Conservation (phyloP, 1,140 invertebrate species). For the Camponotus vicinus region DNA sequence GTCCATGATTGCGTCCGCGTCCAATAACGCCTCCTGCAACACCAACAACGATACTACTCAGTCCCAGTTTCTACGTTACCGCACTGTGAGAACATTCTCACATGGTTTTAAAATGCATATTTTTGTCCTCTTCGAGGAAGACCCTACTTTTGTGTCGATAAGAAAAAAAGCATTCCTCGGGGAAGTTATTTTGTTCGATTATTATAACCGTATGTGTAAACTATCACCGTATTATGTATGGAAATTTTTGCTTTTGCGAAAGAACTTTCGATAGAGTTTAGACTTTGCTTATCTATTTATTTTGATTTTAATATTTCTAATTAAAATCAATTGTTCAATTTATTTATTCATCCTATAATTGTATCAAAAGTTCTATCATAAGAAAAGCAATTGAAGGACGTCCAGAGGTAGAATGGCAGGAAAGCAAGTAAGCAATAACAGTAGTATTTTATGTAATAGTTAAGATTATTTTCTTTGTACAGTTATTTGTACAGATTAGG, state of each 20-base stretch:
- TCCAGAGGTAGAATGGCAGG: neutral
- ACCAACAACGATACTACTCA: slow-evolving; percentile 86
- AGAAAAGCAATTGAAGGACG: neutral
- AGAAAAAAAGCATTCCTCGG: slow-evolving; percentile 41
- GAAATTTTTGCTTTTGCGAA: neutral
- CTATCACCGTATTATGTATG: neutral
- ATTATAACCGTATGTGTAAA: neutral
- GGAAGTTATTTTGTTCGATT: neutral
- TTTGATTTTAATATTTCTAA: neutral
- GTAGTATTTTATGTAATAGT: slow-evolving; percentile 20
- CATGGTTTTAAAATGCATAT: slow-evolving; percentile 44
- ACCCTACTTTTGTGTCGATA: slow-evolving; percentile 40
- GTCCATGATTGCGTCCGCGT: slow-evolving; percentile 86
- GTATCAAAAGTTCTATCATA: slow-evolving; percentile 16
- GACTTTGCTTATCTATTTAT: neutral
- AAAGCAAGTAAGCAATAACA: slow-evolving; percentile 1
- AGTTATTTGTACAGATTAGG: slow-evolving; percentile 31
- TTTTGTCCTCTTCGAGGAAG: slow-evolving; percentile 18
- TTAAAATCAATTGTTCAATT: slow-evolving; percentile 1
- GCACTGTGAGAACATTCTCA: slow-evolving; percentile 45
- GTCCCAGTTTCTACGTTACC: slow-evolving; percentile 79
- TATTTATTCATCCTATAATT: neutral
- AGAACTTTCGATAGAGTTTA: slow-evolving; percentile 34
- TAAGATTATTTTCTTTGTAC: neutral
- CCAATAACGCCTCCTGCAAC: slow-evolving; percentile 86